Evolutionary conservation across 2,888 invertebrate genomes (phyloP), one percentile per base, ranked within the genome.

Genomic region (Dryobota labecula): DNA sequence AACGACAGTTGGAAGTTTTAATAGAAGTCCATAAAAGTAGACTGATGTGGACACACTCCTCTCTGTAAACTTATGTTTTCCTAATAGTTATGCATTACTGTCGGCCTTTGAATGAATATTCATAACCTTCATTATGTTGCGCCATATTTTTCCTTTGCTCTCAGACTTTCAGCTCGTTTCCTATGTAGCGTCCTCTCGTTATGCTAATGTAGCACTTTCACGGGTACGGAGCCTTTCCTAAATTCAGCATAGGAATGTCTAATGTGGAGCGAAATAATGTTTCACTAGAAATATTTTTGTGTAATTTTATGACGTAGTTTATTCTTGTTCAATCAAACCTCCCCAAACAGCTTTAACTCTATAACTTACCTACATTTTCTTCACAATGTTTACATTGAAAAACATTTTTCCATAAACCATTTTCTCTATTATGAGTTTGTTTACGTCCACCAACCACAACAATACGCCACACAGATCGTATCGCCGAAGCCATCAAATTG

Each of bases 61-160:
- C 27, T 69, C 30, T 43, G 73, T 47, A 27, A 54, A 57, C 72
- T 56, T 56, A 63, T 73, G 69, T 81, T 69, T 76, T 65, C 73
- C 63, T 77, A 57, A 77, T 81, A 54, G 62, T 47, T 76, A 56
- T 72, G 73, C 66, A 47, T 73, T 64, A 53, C 77, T 60, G 65
- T 54, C 30, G n/a, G 24, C 20, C n/a, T n/a, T n/a, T n/a, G 63
- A 53, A 51, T 80, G 62, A 70, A 77, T 81, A 81, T 80, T 77
- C 82, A 73, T 56, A 36, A 38, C 7, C 38, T 73, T 73, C 67
- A 64, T 81, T 66, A 77, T 57, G 73, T 70, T 77, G 65, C 43
- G 61, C 69, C 53, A 69, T 70, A 81, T 81, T 80, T 80, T 80
- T 76, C 30, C 51, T 62, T 68, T 62, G 56, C 60, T 51, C 60